Conservation (phyloP, 2,888 invertebrate species). For the Nyleta sp. region DNA sequence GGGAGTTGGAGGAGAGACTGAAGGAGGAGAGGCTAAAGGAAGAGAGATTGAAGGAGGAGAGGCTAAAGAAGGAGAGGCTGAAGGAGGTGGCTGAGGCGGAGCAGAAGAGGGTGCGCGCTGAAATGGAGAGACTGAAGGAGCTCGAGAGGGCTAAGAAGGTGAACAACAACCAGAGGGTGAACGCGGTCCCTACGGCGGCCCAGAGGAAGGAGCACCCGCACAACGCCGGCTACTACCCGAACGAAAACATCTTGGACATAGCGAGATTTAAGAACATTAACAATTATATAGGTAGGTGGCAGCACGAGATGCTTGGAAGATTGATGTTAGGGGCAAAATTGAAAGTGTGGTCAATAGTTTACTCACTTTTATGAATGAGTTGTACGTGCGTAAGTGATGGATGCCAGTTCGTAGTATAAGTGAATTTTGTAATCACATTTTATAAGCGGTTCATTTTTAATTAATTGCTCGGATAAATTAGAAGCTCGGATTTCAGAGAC, state of each 20-base stretch:
- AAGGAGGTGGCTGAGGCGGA: constrained; percentile 1
- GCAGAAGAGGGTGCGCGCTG: not conserved
- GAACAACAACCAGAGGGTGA: not conserved
- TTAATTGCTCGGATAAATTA: too few relatives aligned
- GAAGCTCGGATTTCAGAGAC: too few relatives aligned
- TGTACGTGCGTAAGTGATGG: too few relatives aligned
- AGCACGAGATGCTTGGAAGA: too few relatives aligned
- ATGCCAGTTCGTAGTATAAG: too few relatives aligned
- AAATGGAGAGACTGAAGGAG: too few relatives aligned
- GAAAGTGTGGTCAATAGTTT: too few relatives aligned
- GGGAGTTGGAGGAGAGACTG: not conserved
- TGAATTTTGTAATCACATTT: too few relatives aligned
- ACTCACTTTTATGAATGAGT: too few relatives aligned
- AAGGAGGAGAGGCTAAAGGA: not conserved
- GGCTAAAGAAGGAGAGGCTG: constrained; percentile 11
- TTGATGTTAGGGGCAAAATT: too few relatives aligned
- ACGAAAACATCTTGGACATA: constrained; percentile 8
- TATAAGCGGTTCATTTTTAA: too few relatives aligned
- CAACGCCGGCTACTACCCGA: constrained; percentile 1
- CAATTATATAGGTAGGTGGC: constrained; percentile 46
- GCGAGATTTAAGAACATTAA: constrained; percentile 18
- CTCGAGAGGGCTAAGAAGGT: not conserved
- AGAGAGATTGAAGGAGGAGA: constrained; percentile 4
- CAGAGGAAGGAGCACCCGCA: constrained; percentile 46
- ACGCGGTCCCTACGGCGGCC: constrained; percentile 8